Conservation (phyloP, 2,888 invertebrate species). For the Chirona hameri region DNA sequence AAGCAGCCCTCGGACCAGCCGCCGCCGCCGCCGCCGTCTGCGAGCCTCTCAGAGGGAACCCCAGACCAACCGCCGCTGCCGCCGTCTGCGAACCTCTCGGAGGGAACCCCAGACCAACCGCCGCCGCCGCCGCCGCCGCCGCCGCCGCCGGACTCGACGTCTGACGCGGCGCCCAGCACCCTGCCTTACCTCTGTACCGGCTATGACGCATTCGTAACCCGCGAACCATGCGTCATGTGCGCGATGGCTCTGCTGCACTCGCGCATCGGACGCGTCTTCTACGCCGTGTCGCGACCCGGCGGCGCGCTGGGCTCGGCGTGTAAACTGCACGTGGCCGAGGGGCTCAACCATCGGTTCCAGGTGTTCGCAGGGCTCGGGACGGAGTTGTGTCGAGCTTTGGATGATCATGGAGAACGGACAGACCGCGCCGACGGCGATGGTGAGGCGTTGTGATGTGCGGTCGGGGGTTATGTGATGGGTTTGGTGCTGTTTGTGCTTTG, state of each 20-base stretch:
- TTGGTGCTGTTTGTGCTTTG: too few species aligned
- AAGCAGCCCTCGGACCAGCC: conserved; percentile 35
- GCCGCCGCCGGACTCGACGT: too few species aligned
- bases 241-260: conserved; percentile 92
- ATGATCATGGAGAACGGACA: neutral
- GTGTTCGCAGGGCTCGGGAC: conserved; percentile 54
- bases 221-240: conserved; percentile 93
- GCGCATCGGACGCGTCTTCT: conserved; percentile 78
- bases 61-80: neutral
- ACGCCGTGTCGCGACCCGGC: conserved; percentile 52
- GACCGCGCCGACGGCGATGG: too few species aligned
- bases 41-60: neutral
- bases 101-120: neutral
- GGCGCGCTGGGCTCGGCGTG: conserved; percentile 70
- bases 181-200: conserved; percentile 53
- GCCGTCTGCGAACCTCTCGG: neutral
- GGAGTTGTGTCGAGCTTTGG: neutral
- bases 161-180: neutral
- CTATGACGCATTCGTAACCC: conserved; percentile 73
- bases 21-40: too few species aligned
- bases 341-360: conserved; percentile 87
- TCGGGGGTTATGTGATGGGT: too few species aligned
- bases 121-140: neutral
- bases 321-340: conserved; percentile 70
- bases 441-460: too few species aligned